These are phyloP conservation scores for Anastatus disparis DNA, from an alignment of 1,140 invertebrate species.

Conservation along the genomic window DNA sequence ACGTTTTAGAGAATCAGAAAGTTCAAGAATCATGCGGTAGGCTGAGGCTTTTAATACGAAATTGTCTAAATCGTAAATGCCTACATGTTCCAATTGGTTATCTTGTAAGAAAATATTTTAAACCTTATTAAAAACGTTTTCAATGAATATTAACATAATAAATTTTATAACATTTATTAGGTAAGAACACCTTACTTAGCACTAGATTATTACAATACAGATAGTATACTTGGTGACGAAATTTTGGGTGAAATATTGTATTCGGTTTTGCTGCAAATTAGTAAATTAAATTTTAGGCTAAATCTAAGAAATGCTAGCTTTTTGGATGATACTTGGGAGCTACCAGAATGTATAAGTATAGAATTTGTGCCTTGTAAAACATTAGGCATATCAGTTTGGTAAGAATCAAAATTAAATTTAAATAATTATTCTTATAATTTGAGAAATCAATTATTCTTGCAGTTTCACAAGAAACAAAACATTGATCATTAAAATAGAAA, in stretches of 20 bases:
- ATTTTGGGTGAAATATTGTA: constrained; percentile 71
- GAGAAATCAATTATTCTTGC: constrained; percentile 33
- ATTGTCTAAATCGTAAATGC: constrained; percentile 69
- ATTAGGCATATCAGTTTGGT: constrained; percentile 70
- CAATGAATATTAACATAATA: background rate
- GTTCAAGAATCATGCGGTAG: constrained; percentile 65
- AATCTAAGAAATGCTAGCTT: constrained; percentile 68
- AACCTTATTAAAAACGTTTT: no score
- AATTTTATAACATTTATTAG: constrained; percentile 37
- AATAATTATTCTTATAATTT: background rate
- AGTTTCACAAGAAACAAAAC: constrained; percentile 70
- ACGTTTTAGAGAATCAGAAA: constrained; percentile 60
- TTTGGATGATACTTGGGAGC: constrained; percentile 69
- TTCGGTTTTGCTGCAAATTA: constrained; percentile 69
- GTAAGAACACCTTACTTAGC: constrained; percentile 53
- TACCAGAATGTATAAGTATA: constrained; percentile 63
- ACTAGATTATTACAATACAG: constrained; percentile 52
- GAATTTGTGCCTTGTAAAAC: constrained; percentile 70
- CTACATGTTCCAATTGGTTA: constrained; percentile 68
- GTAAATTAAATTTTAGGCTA: constrained; percentile 68
- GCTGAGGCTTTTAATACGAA: constrained; percentile 69
- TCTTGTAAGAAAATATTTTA: constrained; percentile 60
- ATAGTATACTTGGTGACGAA: constrained; percentile 69
- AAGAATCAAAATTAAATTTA: constrained; percentile 41
- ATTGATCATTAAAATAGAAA: constrained; percentile 66